Percentiles rank a stretch among this genome's conserved stretches.
Conservation (phyloP, 2,888 invertebrate genomes). For the Acronicta leporina region DNA sequence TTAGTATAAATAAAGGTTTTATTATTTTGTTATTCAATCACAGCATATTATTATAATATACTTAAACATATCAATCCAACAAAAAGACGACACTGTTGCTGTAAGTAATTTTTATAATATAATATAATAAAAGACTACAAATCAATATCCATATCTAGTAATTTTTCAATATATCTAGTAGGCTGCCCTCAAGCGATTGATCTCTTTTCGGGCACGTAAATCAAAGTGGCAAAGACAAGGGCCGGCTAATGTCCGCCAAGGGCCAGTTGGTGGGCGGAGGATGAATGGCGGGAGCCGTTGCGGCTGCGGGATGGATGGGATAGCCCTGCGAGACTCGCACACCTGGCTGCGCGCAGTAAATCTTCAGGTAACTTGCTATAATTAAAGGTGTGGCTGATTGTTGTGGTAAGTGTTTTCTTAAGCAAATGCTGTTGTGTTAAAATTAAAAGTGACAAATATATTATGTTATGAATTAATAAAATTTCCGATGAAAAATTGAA, state of each 20-base stretch:
- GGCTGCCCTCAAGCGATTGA: conserved; percentile 74
- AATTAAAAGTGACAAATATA: too few species aligned
- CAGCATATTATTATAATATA: too few species aligned
- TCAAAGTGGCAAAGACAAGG: conserved; percentile 82
- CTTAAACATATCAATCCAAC: too few species aligned
- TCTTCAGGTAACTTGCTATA: conserved; percentile 50
- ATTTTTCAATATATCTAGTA: conserved; percentile 49
- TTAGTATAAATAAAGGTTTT: too few species aligned
- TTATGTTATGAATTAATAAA: too few species aligned
- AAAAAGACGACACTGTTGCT: too few species aligned
- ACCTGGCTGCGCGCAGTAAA: conserved; percentile 56
- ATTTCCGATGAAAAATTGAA: too few species aligned
- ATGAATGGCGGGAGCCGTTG: conserved; percentile 48
- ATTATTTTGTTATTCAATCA: too few species aligned
- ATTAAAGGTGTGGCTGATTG: conserved; percentile 46
- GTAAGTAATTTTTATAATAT: too few species aligned
- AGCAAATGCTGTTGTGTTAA: conserved; percentile 2
- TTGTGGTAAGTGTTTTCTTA: conserved; percentile 22
- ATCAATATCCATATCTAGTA: conserved; percentile 43
- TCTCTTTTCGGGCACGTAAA: conserved; percentile 78
- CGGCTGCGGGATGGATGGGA: conserved; percentile 49
- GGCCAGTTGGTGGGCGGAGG: conserved; percentile 57
- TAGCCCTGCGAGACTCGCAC: conserved; percentile 52
- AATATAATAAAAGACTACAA: conserved; percentile 21
- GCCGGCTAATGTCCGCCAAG: conserved; percentile 75